Evolutionary conservation across 37 sponge, comb jelly and placozoan genomes (phyloP), one percentile per base, ranked within the genome.

Genomic region (Crambe crambe): DNA sequence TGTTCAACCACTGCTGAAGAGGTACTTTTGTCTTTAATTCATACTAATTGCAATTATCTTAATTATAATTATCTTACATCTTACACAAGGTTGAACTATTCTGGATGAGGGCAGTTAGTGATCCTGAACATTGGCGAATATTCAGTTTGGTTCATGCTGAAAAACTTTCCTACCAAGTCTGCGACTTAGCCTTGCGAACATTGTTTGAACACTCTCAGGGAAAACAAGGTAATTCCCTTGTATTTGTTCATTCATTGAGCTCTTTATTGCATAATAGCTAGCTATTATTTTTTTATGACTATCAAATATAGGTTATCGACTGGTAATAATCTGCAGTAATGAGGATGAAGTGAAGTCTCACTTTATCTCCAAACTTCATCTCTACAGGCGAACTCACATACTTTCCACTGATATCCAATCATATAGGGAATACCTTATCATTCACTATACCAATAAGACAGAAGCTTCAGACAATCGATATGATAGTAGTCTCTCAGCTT

Each of bases 111-210:
- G 93, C 93, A 21, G 40, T 88, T 10, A 41, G 56, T 35, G 93
- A 92, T 58, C 56, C 58, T 47, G 80, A 65, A n/a, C n/a, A n/a
- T n/a, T n/a, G n/a, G 30, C 69, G 89, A 2, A 78, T 88, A 18
- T 92, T 85, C 51, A 85, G 89, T 34, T 78, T 92, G 20, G 89
- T 85, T 25, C 80, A 84, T 82, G 93, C 89, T 54, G 85, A 88
- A 47, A 80, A 73, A 27, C 78, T 92, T 20, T 81, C 93, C 18
- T 88, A 88, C 54, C 85, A 85, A 40, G 78, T 81, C 0, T 40
- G 78, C 59, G 89, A 92, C 54, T 71, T 72, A 51, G 93, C 80
- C 15, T 38, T 88, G 20, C 37, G 43, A 40, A 56, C 72, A 29
- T 78, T 85, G 2, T 29, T 35, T n/a, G 85, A 85, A 31, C 64